Evolutionary conservation across 2,113 vertebrate genomes (phyloP).

Genomic region (Pomatorhinus ruficollis): DNA sequence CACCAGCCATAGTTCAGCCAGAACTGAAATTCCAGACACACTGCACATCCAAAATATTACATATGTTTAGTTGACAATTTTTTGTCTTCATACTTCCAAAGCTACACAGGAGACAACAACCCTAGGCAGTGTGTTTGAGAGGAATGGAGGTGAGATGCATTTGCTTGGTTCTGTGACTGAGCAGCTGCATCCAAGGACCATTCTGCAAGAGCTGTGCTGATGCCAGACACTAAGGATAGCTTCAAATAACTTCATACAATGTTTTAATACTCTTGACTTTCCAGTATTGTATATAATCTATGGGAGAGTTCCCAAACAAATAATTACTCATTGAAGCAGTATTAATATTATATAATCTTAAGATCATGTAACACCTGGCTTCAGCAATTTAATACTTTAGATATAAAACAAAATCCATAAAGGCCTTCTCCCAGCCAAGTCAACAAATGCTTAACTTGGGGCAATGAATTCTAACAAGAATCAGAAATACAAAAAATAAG

Average conservation of each 20-base stretch:
- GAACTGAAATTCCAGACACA: neutral
- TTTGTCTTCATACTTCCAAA: neutral
- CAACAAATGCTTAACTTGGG: neutral
- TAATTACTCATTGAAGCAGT: neutral
- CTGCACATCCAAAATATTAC: neutral
- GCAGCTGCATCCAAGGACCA: neutral
- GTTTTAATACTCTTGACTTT: neutral
- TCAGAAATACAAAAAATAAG: neutral
- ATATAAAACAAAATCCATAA: neutral
- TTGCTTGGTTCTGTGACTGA: neutral
- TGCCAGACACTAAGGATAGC: accelerated
- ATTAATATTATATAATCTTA: neutral
- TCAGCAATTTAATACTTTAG: neutral
- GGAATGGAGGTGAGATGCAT: accelerated
- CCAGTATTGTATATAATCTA: neutral
- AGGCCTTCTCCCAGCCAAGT: neutral
- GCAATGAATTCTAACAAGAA: neutral
- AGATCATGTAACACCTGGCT: neutral
- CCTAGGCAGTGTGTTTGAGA: accelerated
- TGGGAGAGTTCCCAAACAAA: neutral
- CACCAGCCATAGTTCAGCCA: neutral
- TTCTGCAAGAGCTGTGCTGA: neutral
- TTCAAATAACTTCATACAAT: neutral
- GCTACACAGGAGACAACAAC: neutral
- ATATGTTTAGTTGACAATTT: accelerated